Base-by-base conservation (phyloP, 2,888 invertebrate genomes). In the Vanessa cardui region DNA sequence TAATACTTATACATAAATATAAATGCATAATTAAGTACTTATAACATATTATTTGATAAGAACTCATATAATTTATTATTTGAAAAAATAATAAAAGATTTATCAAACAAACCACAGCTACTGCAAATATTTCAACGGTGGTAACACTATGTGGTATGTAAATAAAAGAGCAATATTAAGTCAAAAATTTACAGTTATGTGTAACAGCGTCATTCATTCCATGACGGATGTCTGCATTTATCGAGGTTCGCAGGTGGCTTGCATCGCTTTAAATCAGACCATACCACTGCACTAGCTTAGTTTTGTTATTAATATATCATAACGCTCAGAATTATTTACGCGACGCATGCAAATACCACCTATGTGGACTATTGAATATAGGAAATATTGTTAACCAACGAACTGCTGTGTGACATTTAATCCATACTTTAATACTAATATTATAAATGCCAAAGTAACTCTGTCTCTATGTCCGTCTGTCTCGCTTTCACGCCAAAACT, bases 181-280 rank as follows among this genome's bases (percentile, higher is more conserved):
- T 20, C 44, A 60, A 63, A 68, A 56, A 44, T 58, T 47, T 33
- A 65, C 62, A 33, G 47, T 47, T 21, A 66, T 72, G 46, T 78
- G 78, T 79, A 77, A 77, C 80, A 77, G 76, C 76, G 61, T 68
- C 69, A 77, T 81, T 62, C 62, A 58, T 66, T 49, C 62, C 49
- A 44, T 62, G 80, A 82, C 76, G 77, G 77, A 80, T 80, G 78
- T 75, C 75, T 80, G 80, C 80, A 81, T 83, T 83, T 82, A 80
- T 82, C 77, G 76, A 64, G 73, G 73, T 71, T 63, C 78, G 72
- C 81, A 81, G 80, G 78, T 79, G 79, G 78, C 73, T 68, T 71
- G 63, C 72, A 58, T 54, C 62, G 73, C 78, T 69, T 77, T 83
- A 82, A 76, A 80, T 83, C 78, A 81, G 66, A 59, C 52, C 70